phyloP scores from a whole-genome alignment of 2,113 vertebrate genomes.

The Polyodon spathula region DNA sequence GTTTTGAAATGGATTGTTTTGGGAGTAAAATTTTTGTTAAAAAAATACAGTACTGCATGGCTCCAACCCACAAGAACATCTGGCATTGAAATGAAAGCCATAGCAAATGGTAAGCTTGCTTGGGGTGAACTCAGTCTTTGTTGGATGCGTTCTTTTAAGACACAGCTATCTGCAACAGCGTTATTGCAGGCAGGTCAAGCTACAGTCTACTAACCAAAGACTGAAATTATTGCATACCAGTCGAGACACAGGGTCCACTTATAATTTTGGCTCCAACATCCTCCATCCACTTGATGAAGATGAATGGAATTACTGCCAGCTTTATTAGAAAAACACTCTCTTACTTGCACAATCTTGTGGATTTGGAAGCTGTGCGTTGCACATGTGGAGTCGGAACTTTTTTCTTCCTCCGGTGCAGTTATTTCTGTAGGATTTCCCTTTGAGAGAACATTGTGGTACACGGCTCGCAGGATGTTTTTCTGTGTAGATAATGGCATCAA shows the following conservation, averaged over 20 bases:
- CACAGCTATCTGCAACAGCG: background rate
- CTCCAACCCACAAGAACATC: background rate
- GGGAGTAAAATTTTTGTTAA: too few species aligned
- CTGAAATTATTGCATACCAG: slow-evolving; percentile 2
- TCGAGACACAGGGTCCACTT: background rate
- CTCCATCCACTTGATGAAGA: slow-evolving; percentile 1
- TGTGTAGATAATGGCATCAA: background rate
- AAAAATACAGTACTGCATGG: too few species aligned
- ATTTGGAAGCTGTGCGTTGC: slow-evolving; percentile 1
- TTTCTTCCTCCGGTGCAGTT: background rate
- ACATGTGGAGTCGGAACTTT: background rate
- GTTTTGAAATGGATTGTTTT: too few species aligned
- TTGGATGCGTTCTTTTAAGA: background rate
- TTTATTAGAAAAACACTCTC: background rate
- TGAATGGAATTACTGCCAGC: background rate
- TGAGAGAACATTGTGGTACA: background rate
- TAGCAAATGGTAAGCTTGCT: background rate
- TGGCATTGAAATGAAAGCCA: background rate
- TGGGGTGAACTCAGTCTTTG: background rate
- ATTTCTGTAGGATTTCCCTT: slow-evolving; percentile 5
- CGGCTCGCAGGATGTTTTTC: slow-evolving; percentile 7
- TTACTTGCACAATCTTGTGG: background rate
- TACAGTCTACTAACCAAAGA: slow-evolving; percentile 3
- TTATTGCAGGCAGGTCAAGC: background rate
- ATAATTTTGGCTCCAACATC: background rate